Conservation (phyloP, 2,113 vertebrate species). For the Bostrychus sinensis region DNA sequence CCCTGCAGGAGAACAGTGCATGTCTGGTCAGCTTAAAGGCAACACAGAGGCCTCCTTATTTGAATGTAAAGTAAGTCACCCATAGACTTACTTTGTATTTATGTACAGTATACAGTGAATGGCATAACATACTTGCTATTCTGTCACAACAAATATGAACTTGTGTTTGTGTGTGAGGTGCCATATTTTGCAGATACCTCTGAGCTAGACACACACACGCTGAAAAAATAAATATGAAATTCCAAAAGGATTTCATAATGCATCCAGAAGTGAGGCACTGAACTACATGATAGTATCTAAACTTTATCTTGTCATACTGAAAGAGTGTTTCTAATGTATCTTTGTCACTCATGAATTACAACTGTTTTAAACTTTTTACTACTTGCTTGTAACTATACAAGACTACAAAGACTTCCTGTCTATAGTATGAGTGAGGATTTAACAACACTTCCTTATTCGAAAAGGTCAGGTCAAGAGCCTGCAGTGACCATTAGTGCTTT, state of each 20-base stretch:
- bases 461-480: conserved; percentile 50
- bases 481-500: conserved; percentile 45
- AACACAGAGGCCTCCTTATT: conserved; percentile 18
- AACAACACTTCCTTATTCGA: conserved; percentile 19
- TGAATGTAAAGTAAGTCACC: not conserved
- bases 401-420: not conserved
- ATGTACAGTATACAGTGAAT: too few species aligned
- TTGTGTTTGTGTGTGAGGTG: not conserved
- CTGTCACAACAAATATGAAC: not conserved
- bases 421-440: not conserved
- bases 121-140: not conserved
- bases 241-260: too few species aligned
- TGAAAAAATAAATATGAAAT: not conserved
- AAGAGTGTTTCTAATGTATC: too few species aligned
- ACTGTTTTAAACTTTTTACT: not conserved
- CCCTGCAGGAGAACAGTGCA: conserved; percentile 21
- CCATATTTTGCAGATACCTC: not conserved
- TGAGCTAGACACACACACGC: not conserved
- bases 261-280: too few species aligned
- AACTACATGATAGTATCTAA: too few species aligned
- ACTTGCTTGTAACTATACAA: not conserved
- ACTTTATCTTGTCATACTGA: too few species aligned
- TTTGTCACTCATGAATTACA: too few species aligned
- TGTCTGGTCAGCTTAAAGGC: conserved; percentile 37
- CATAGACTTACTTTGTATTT: not conserved